Conservation (phyloP, 2,113 vertebrate species). For the Myrmecophaga tridactyla region DNA sequence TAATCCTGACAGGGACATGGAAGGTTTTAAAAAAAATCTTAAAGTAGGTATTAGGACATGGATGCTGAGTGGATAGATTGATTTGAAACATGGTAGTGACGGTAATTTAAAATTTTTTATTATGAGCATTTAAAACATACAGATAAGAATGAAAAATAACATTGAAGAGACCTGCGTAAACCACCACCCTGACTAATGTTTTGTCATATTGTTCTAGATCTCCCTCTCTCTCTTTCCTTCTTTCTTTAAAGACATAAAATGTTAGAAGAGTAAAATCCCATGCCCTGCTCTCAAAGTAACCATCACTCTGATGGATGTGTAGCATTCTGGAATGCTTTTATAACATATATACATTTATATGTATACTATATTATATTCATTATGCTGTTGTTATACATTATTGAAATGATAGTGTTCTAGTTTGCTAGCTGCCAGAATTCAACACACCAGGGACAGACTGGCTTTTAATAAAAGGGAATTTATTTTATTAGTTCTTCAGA, state of each 20-base stretch:
- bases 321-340: background rate
- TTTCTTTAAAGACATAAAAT: background rate
- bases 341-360: background rate
- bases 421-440: too few species aligned
- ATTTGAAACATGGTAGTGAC: too few species aligned
- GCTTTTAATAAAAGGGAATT: too few species aligned
- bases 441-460: too few species aligned
- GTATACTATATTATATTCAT: background rate
- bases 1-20: background rate
- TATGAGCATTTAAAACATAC: background rate
- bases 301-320: background rate
- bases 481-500: too few species aligned
- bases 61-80: background rate
- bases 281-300: background rate
- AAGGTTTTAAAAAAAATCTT: constrained; percentile 9
- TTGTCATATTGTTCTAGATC: background rate
- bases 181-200: background rate
- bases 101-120: background rate
- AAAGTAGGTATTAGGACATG: background rate
- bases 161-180: background rate
- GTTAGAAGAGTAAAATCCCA: background rate
- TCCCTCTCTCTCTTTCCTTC: background rate
- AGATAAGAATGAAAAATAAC: background rate
- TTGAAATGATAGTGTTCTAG: constrained; percentile 1
- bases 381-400: background rate